These are phyloP conservation scores for Drosophila carrolli DNA, from an alignment of 1,140 invertebrate species.

Conservation along the genomic window DNA sequence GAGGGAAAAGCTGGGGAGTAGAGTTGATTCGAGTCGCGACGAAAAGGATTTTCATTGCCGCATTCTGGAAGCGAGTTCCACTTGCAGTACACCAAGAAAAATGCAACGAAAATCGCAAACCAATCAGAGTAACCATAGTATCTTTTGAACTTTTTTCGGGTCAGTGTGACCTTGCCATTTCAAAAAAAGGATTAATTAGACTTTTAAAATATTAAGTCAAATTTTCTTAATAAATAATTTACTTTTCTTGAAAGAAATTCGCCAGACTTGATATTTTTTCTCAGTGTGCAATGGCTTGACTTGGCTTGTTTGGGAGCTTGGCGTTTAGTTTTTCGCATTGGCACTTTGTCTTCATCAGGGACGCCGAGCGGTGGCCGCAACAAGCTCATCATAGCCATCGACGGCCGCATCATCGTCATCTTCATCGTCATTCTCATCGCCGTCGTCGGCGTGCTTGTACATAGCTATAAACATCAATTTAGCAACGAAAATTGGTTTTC, in stretches of 20 bases:
- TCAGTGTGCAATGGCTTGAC: conserved; percentile 25
- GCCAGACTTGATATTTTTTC: background rate
- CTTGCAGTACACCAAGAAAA: conserved; percentile 24
- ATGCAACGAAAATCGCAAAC: background rate
- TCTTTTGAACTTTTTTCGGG: background rate
- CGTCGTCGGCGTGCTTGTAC: conserved; percentile 63
- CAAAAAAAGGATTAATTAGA: too few species aligned
- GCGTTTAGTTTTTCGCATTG: conserved; percentile 77
- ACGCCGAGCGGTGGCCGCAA: conserved; percentile 56
- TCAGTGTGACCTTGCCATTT: background rate
- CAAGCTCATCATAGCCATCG: conserved; percentile 78
- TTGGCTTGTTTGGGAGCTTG: conserved; percentile 49
- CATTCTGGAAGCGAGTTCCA: conserved; percentile 42
- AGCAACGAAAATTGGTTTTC: conserved; percentile 81
- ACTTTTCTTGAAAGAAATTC: too few species aligned
- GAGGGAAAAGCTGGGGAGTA: background rate
- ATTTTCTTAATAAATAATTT: too few species aligned
- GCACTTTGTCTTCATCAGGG: conserved; percentile 77
- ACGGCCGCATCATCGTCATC: conserved; percentile 64
- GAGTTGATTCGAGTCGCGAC: conserved; percentile 39
- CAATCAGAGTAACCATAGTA: background rate
- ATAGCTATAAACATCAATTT: conserved; percentile 83
- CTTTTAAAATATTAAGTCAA: too few species aligned
- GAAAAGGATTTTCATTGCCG: conserved; percentile 72
- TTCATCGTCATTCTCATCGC: conserved; percentile 47